Evolutionary conservation across 2,888 invertebrate species (phyloP).

Genomic region (Drymonia ruficornis): DNA sequence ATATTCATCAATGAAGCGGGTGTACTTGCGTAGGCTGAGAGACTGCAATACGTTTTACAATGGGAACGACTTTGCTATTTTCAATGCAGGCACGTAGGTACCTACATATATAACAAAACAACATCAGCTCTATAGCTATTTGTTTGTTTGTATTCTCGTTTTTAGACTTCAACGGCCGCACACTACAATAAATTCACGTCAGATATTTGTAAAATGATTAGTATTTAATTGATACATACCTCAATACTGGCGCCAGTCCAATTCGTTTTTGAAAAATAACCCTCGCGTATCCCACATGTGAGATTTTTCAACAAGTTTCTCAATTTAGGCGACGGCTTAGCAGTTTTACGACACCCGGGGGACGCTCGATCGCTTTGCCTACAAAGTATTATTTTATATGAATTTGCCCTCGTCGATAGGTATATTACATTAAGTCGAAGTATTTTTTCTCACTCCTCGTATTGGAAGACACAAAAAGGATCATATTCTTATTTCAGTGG

Average conservation of each 20-base stretch:
- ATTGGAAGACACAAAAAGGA: conserved; percentile 59
- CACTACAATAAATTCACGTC: too few species aligned
- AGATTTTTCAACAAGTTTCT: conserved; percentile 77
- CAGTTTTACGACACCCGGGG: conserved; percentile 70
- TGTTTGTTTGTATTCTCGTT: too few species aligned
- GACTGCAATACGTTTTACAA: not conserved
- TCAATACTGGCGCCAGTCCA: conserved; percentile 20
- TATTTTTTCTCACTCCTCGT: conserved; percentile 53
- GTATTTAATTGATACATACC: not conserved
- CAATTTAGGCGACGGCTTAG: conserved; percentile 73
- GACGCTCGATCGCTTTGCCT: conserved; percentile 71
- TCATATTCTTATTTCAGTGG: conserved; percentile 63
- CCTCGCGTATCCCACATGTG: conserved; percentile 58
- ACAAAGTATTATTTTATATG: conserved; percentile 76
- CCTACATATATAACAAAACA: too few species aligned
- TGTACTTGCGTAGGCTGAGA: conserved; percentile 4
- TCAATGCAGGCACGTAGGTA: too few species aligned
- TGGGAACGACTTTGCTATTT: too few species aligned
- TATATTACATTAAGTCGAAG: conserved; percentile 59
- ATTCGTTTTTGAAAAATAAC: conserved; percentile 44
- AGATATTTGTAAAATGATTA: too few species aligned
- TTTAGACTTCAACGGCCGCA: too few species aligned
- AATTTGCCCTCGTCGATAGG: conserved; percentile 59
- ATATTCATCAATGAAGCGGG: conserved; percentile 29
- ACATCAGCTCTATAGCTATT: too few species aligned